A percentile compares a stretch with the other conserved stretches of the same genome.
phyloP scores from a whole-genome alignment of 2,113 vertebrate species.

The Pseudois nayaur region DNA sequence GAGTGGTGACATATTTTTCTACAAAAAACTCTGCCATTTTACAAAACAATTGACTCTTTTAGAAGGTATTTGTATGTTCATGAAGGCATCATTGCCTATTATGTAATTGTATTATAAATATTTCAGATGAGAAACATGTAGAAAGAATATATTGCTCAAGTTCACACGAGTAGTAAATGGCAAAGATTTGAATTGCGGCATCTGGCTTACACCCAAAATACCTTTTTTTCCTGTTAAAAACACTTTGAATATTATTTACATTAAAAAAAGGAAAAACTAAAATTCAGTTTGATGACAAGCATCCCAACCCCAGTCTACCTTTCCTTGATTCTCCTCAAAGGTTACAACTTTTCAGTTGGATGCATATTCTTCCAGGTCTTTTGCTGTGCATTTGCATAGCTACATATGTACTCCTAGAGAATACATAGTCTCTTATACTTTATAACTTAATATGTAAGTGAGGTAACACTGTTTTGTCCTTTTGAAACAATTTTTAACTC shows the following conservation, averaged over 20 bases:
- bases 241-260: background rate
- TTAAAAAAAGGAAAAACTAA: background rate
- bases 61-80: background rate
- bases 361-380: background rate
- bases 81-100: background rate
- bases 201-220: background rate
- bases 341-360: background rate
- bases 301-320: background rate
- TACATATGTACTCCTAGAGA: background rate
- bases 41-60: background rate
- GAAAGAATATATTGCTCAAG: background rate
- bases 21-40: background rate
- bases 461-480: background rate
- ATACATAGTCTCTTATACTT: background rate
- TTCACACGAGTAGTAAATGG: background rate
- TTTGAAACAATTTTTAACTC: conserved; percentile 8
- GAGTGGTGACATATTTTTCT: background rate
- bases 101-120: background rate
- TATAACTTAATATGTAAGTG: background rate
- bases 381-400: background rate
- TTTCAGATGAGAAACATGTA: background rate
- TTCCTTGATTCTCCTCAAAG: background rate
- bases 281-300: background rate
- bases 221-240: background rate
- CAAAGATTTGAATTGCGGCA: background rate